Conservation (phyloP, 2,888 invertebrate genomes). For the Tipula vernalis region DNA sequence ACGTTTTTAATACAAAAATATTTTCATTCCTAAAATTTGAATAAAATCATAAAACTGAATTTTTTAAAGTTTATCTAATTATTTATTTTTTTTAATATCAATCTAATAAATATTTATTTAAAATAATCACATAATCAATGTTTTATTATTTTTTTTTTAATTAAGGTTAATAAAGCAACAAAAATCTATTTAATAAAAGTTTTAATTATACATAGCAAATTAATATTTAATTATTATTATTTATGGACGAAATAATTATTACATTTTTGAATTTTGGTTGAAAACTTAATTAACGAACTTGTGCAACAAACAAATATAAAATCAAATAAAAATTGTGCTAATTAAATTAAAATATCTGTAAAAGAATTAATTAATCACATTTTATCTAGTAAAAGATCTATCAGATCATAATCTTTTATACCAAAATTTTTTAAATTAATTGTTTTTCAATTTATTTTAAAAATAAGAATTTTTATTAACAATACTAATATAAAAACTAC, state of each 20-base stretch:
- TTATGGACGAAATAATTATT: neutral
- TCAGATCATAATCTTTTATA: neutral
- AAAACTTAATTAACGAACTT: neutral
- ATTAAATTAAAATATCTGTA: neutral
- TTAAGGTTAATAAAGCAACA: neutral
- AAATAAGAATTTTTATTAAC: neutral
- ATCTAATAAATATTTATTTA: neutral
- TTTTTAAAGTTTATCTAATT: neutral
- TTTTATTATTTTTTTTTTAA: neutral
- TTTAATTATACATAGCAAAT: neutral
- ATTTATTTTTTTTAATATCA: neutral
- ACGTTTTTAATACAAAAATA: neutral
- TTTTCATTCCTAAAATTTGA: neutral
- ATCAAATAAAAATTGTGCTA: neutral
- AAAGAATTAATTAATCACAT: neutral
- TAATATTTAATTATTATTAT: neutral
- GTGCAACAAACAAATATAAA: neutral
- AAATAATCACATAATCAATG: neutral
- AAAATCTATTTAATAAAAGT: neutral
- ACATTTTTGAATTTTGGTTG: neutral
- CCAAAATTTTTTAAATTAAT: neutral
- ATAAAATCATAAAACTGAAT: neutral
- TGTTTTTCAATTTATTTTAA: neutral
- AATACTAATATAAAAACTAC: neutral
- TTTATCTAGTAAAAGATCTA: neutral